phyloP scores from a whole-genome alignment of 2,113 vertebrate genomes.

The Bos javanicus region DNA sequence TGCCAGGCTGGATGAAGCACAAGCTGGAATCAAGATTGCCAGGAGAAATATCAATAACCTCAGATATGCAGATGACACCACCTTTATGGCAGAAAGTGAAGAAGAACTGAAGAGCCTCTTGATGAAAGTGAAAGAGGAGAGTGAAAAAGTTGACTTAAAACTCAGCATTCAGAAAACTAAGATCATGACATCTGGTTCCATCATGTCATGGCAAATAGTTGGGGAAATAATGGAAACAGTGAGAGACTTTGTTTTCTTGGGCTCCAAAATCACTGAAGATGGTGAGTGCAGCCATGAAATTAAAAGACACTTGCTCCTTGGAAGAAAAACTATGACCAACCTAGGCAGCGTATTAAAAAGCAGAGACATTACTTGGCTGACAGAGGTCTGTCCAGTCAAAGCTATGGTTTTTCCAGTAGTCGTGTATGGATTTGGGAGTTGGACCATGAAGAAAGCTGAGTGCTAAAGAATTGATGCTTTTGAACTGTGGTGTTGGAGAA shows the following conservation, averaged over 20 bases:
- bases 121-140: too few species aligned
- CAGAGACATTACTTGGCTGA: background rate
- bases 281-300: background rate
- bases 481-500: background rate
- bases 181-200: background rate
- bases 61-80: too few species aligned
- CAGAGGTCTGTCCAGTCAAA: background rate
- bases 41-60: too few species aligned
- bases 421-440: background rate
- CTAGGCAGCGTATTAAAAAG: accelerated
- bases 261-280: background rate
- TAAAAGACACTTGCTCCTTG: background rate
- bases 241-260: background rate
- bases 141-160: too few species aligned
- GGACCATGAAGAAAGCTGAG: background rate
- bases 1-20: too few species aligned
- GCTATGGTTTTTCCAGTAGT: background rate
- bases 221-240: background rate
- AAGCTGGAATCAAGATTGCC: too few species aligned
- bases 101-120: too few species aligned
- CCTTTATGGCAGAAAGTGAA: too few species aligned
- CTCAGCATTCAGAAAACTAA: background rate
- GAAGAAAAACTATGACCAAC: background rate
- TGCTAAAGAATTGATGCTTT: background rate
- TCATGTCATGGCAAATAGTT: accelerated